phyloP scores from a whole-genome alignment of 1,140 invertebrate genomes.

The Drosophila paulistorum region DNA sequence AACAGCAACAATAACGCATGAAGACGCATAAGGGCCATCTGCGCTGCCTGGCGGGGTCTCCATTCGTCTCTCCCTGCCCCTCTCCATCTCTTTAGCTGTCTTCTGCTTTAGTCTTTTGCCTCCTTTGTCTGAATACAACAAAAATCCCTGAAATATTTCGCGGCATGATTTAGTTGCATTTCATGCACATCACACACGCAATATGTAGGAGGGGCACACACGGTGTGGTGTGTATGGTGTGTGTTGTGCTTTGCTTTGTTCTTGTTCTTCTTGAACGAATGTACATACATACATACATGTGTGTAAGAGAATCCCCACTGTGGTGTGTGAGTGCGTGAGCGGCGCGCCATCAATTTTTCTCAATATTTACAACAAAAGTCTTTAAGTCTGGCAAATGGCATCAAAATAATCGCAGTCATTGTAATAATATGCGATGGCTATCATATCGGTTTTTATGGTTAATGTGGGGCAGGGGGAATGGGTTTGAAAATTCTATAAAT shows the following conservation, averaged over 20 bases:
- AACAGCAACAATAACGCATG: not conserved
- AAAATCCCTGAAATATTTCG: slow-evolving; percentile 75
- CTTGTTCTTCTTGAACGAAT: slow-evolving; percentile 1
- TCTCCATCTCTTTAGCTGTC: slow-evolving; percentile 13
- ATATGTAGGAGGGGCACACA: slow-evolving; percentile 32
- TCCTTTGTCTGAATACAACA: slow-evolving; percentile 38
- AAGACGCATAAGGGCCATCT: slow-evolving; percentile 55
- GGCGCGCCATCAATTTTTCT: slow-evolving; percentile 57
- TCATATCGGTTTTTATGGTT: slow-evolving; percentile 13
- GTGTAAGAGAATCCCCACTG: no score
- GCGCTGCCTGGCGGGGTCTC: slow-evolving; percentile 57
- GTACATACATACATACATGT: slow-evolving; percentile 6
- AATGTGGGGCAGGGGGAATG: not conserved
- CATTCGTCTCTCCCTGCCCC: not conserved
- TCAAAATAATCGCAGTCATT: slow-evolving; percentile 59
- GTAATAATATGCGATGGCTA: slow-evolving; percentile 26
- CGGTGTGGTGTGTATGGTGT: slow-evolving; percentile 50
- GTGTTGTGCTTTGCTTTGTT: slow-evolving; percentile 38
- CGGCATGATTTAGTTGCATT: slow-evolving; percentile 79
- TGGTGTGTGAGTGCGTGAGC: slow-evolving; percentile 7
- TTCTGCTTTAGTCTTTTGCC: slow-evolving; percentile 18
- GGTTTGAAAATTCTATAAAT: slow-evolving; percentile 16
- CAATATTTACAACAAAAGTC: slow-evolving; percentile 71
- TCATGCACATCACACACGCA: slow-evolving; percentile 77
- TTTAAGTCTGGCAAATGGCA: slow-evolving; percentile 50